Evolutionary conservation across 2,888 invertebrate species (phyloP), one percentile per base, ranked within the genome.

Genomic region (Cheilosia variabilis): DNA sequence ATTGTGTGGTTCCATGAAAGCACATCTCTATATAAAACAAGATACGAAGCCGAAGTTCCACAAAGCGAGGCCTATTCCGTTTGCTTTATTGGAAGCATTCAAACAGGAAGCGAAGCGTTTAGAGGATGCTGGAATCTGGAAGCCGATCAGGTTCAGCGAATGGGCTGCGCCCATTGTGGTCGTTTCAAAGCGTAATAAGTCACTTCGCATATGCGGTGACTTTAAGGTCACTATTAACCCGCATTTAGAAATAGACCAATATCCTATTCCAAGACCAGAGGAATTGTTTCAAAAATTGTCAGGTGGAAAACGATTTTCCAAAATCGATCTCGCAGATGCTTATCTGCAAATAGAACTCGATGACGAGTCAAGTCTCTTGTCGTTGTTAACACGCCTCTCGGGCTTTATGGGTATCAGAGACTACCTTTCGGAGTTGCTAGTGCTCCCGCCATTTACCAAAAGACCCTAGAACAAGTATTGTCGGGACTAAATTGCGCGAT

Each of bases 161-260:
- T 90, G 10, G 89, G 90, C 89, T 9, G 90, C 90, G 15, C 90
- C 90, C 1, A 88, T 90, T 15, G 90, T 24, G 7, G 88, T 89
- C 10, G 88, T 90, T 10, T 60, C 88, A 22, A 91, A 90, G 63
- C 79, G 87, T 17, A 81, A 89, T 71, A 88, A 87, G 5, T 22
- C 58, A 7, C 80, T 90, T 17, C 80, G 89, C 41, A 89, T 88
- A 45, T 89, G 87, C 43, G 87, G 82, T 34, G 88, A 88, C 43
- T 88, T 87, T 22, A 88, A 88, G 73, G 60, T 88, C 7, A 88
- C 88, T 3, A 60, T 89, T 24, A 89, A 90, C 66, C 83, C 88
- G 5, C 65, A 86, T 31, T 83, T 89, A 41, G 76, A 88, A 24
- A 81, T 88, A 24, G 87, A 87, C 19, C 78, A 78, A 4, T 87